Conservation (phyloP, 2,797 vertebrate species). For the Rhabdomys pumilio region DNA sequence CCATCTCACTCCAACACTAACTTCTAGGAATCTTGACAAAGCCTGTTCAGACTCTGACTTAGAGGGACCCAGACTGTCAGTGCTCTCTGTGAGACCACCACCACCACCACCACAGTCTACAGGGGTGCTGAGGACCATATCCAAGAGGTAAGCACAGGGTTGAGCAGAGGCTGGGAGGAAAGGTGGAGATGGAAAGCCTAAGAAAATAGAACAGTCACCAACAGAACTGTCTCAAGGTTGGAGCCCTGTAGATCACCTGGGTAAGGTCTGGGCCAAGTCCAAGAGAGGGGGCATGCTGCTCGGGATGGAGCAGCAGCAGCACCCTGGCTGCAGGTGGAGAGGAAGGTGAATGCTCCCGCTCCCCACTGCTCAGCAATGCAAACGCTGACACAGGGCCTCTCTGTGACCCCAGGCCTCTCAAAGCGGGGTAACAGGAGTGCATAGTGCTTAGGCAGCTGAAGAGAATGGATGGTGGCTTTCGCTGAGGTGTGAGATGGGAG, state of each 20-base stretch:
- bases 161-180: neutral
- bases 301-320: neutral
- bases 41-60: constrained; percentile 26
- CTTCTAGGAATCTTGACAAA: neutral
- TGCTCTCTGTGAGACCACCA: neutral
- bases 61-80: neutral
- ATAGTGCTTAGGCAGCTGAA: constrained; percentile 64
- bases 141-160: neutral
- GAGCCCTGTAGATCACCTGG: neutral
- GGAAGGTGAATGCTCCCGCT: neutral
- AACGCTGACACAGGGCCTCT: neutral
- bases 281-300: neutral
- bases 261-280: neutral
- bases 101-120: neutral
- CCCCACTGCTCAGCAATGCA: neutral
- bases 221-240: neutral
- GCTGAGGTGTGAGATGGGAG: constrained; percentile 13
- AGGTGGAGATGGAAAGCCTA: neutral
- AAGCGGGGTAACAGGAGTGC: neutral
- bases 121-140: neutral
- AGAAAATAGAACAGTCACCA: neutral
- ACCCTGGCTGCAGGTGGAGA: rapidly evolving
- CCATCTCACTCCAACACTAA: neutral
- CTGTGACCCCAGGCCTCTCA: constrained; percentile 70
- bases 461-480: constrained; percentile 32